Percentiles rank a stretch among this genome's conserved stretches.
Conservation (phyloP, 1,140 invertebrate species). For the Aphidius ervi region DNA sequence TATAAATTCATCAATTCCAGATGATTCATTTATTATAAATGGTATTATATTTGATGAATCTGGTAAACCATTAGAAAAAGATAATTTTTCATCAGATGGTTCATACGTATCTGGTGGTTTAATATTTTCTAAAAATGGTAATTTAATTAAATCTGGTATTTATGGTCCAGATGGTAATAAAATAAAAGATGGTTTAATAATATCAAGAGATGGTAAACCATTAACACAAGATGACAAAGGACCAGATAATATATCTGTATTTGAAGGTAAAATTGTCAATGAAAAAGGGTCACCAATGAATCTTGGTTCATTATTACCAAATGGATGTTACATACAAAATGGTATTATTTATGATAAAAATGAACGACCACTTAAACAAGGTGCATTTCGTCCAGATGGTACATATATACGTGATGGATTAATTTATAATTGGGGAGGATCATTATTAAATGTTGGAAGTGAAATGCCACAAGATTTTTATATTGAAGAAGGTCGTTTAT, state of each 20-base stretch:
- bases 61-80: slow-evolving; percentile 39
- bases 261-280: slow-evolving; percentile 46
- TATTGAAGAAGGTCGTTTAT: slow-evolving; percentile 40
- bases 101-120: slow-evolving; percentile 45
- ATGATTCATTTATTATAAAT: slow-evolving; percentile 42
- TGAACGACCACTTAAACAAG: slow-evolving; percentile 39
- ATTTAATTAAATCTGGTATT: slow-evolving; percentile 37
- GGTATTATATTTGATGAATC: slow-evolving; percentile 42
- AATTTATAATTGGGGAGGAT: slow-evolving; percentile 43
- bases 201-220: slow-evolving; percentile 42
- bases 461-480: slow-evolving; percentile 39
- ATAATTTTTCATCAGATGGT: slow-evolving; percentile 45
- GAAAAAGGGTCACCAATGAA: slow-evolving; percentile 38
- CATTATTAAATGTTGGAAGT: slow-evolving; percentile 41
- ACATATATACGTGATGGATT: slow-evolving; percentile 46
- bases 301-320: slow-evolving; percentile 40
- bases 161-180: slow-evolving; percentile 47
- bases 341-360: slow-evolving; percentile 44
- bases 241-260: slow-evolving; percentile 38
- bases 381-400: slow-evolving; percentile 45
- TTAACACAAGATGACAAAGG: slow-evolving; percentile 46
- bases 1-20: slow-evolving; percentile 37
- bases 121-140: slow-evolving; percentile 40
- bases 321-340: slow-evolving; percentile 47
- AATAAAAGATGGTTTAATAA: slow-evolving; percentile 43